Percentiles rank a stretch among this genome's conserved stretches.
Evolutionary conservation across 2,888 invertebrate genomes (phyloP).

Genomic region (Panopea generosa): DNA sequence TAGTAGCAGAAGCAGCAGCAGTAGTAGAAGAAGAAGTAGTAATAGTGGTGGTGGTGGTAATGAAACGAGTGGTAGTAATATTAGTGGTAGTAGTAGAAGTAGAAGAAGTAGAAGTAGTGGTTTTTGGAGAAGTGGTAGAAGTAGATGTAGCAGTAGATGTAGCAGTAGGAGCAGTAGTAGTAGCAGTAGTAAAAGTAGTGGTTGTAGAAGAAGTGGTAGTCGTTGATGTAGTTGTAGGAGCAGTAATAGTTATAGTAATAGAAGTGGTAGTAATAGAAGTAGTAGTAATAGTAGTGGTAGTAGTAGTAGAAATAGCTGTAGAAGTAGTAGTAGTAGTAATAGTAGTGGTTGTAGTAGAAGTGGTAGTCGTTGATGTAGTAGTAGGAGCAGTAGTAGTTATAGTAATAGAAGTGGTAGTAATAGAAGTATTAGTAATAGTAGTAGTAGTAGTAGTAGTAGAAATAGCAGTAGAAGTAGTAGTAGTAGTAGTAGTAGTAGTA

Average conservation of each 20-base stretch:
- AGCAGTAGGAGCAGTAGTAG: conserved; percentile 2
- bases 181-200: conserved; percentile 1
- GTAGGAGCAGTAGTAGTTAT: neutral
- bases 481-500: conserved; percentile 2
- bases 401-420: neutral
- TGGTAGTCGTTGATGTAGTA: neutral
- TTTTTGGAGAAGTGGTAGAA: conserved; percentile 4
- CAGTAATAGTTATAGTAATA: neutral
- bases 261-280: conserved; percentile 2
- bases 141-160: conserved; percentile 5
- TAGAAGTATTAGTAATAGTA: neutral
- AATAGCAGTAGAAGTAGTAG: neutral
- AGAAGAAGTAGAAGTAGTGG: conserved; percentile 7
- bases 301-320: too few relatives aligned
- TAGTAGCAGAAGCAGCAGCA: too few relatives aligned
- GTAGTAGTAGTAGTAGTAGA: conserved; percentile 1
- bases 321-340: too few relatives aligned
- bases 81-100: conserved; percentile 4
- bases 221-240: neutral
- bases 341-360: too few relatives aligned
- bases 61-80: too few relatives aligned
- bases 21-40: neutral
- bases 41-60: too few relatives aligned
- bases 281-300: conserved; percentile 6
- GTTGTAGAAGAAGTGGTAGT: too few relatives aligned